These are phyloP conservation scores for Bombus turneri DNA, from an alignment of 1,140 invertebrate genomes.

Conservation along the genomic window DNA sequence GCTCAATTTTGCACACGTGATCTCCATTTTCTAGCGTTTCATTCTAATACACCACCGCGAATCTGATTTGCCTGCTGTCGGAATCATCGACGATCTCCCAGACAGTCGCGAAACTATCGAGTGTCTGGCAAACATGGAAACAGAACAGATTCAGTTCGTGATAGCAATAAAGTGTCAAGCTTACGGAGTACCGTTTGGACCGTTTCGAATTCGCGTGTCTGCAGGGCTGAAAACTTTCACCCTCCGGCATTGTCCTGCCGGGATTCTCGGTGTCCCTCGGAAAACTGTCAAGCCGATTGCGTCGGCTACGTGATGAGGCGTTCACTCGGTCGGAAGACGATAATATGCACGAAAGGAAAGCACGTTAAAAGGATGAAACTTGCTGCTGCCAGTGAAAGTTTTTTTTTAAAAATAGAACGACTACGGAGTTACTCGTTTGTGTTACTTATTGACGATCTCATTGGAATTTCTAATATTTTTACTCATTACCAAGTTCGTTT, in stretches of 20 bases:
- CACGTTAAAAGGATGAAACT: conserved; percentile 11
- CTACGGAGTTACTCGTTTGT: neutral
- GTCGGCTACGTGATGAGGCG: conserved; percentile 15
- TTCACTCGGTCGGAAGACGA: conserved; percentile 29
- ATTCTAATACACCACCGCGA: neutral
- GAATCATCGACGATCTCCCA: conserved; percentile 23
- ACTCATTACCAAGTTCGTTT: too few species aligned
- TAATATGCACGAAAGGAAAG: conserved; percentile 33
- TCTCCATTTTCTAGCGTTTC: neutral
- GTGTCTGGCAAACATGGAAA: conserved; percentile 20
- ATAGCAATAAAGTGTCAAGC: conserved; percentile 72
- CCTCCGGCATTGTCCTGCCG: conserved; percentile 58
- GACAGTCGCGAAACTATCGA: conserved; percentile 36
- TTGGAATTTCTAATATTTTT: neutral
- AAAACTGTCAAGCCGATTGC: conserved; percentile 35
- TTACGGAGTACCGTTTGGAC: conserved; percentile 37
- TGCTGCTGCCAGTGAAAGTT: neutral
- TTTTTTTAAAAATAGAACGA: too few species aligned
- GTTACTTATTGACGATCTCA: neutral
- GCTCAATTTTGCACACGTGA: neutral
- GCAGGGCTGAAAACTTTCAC: conserved; percentile 64
- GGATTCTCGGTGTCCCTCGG: conserved; percentile 42
- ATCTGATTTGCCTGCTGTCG: neutral
- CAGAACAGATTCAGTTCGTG: conserved; percentile 65
- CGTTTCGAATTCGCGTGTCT: conserved; percentile 61